Percentiles rank a stretch among this genome's conserved stretches.
Conservation (phyloP, 92 coral and sea anemone genomes). For the Phenganax stokvisi region DNA sequence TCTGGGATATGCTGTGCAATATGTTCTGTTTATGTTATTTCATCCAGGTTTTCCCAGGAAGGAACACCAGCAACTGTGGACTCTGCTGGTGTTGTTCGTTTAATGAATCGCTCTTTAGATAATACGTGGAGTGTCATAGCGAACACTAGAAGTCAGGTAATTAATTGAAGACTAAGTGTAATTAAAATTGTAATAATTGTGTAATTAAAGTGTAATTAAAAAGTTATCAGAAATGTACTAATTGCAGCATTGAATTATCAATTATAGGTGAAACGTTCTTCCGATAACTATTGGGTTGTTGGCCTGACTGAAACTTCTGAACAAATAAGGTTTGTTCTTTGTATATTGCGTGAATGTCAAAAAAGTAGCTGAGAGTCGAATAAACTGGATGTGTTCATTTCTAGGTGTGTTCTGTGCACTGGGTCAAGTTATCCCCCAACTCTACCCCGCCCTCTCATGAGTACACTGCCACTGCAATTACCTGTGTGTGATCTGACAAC, state of each 20-base stretch:
- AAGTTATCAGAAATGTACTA: too few relatives aligned
- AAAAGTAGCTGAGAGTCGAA: not conserved
- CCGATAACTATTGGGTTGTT: conserved; percentile 95
- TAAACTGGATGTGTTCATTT: not conserved
- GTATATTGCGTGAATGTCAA: not conserved
- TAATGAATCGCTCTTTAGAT: conserved; percentile 70
- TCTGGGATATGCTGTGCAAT: too few relatives aligned
- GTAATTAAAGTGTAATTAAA: too few relatives aligned
- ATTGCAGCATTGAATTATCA: not conserved
- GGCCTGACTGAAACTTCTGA: conserved; percentile 79
- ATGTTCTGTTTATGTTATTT: not conserved
- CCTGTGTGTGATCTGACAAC: conserved; percentile 92
- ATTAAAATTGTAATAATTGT: too few relatives aligned
- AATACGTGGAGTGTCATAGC: conserved; percentile 82
- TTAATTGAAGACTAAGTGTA: not conserved
- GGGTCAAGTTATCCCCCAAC: conserved; percentile 86
- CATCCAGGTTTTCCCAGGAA: conserved; percentile 72
- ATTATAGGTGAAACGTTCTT: conserved; percentile 59
- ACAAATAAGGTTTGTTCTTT: conserved; percentile 63
- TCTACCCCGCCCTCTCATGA: conserved; percentile 86
- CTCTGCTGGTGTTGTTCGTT: conserved; percentile 72
- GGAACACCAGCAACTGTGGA: conserved; percentile 86
- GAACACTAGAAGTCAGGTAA: conserved; percentile 68
- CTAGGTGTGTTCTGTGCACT: conserved; percentile 85
- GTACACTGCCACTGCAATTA: conserved; percentile 71